A percentile compares a stretch with the other conserved stretches of the same genome.
These are phyloP conservation scores for Isichthys henryi DNA, from an alignment of 2,113 vertebrate species.

Conservation along the genomic window DNA sequence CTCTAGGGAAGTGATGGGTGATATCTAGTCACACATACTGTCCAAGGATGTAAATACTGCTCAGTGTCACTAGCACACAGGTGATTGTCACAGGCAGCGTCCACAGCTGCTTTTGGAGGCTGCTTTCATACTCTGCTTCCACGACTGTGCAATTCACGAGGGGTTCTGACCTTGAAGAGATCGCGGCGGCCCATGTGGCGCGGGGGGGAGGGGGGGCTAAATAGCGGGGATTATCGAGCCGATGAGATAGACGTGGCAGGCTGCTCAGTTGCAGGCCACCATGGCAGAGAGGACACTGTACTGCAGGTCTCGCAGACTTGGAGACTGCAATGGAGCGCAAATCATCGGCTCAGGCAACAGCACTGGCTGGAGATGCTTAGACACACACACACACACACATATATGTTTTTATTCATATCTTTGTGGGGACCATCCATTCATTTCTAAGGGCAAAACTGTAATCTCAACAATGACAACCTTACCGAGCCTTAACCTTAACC, in stretches of 20 bases:
- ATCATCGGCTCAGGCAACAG: background rate
- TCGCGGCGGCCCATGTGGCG: background rate
- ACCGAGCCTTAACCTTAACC: background rate
- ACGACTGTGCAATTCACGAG: background rate
- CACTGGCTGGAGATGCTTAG: background rate
- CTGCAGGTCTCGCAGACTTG: background rate
- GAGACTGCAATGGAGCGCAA: background rate
- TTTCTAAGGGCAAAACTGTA: no score
- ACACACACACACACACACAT: background rate
- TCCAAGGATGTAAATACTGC: background rate
- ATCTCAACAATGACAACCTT: background rate
- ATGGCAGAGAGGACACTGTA: background rate
- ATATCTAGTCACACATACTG: background rate
- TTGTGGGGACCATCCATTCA: no score
- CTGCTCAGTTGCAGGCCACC: background rate
- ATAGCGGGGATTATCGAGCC: background rate
- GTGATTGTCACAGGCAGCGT: background rate
- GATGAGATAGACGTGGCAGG: background rate
- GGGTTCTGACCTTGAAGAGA: constrained; percentile 11
- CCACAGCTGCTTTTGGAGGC: background rate
- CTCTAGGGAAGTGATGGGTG: background rate
- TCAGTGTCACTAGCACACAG: background rate
- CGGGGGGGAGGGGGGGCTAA: background rate
- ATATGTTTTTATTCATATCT: no score
- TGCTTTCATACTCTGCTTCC: background rate